These are phyloP conservation scores for Ahaetulla prasina DNA, from an alignment of 2,113 vertebrate species.

Conservation along the genomic window DNA sequence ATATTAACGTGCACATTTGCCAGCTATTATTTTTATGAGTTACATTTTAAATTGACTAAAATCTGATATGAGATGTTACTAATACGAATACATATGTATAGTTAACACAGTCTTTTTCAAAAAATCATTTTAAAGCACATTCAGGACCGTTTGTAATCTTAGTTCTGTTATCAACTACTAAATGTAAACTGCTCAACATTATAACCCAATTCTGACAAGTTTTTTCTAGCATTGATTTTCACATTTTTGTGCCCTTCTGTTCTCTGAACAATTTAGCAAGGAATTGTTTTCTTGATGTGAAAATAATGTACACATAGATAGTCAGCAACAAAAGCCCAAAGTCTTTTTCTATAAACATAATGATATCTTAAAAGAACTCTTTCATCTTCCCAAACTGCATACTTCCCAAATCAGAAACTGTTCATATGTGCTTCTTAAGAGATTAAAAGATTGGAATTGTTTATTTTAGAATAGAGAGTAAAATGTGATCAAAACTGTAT, in stretches of 20 bases:
- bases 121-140: constrained; percentile 23
- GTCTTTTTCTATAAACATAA: constrained; percentile 4
- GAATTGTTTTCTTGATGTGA: constrained; percentile 16
- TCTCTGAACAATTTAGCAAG: constrained; percentile 16
- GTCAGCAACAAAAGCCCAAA: constrained; percentile 21
- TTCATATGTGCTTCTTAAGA: not conserved
- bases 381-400: constrained; percentile 12
- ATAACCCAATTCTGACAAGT: constrained; percentile 22
- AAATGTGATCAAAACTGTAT: constrained; percentile 31
- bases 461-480: constrained; percentile 26
- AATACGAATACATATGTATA: not conserved
- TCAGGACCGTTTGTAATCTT: not conserved
- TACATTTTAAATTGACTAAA: not conserved
- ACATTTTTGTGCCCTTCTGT: constrained; percentile 34
- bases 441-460: constrained; percentile 27
- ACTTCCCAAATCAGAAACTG: constrained; percentile 1
- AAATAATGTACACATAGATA: constrained; percentile 36
- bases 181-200: constrained; percentile 33
- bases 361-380: not conserved
- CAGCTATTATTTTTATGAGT: not conserved
- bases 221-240: constrained; percentile 48
- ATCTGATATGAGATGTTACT: not conserved
- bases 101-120: not conserved
- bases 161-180: not conserved
- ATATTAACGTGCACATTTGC: not conserved